Evolutionary conservation across 2,888 invertebrate genomes (phyloP).

Genomic region (Sminthurinus aureus): DNA sequence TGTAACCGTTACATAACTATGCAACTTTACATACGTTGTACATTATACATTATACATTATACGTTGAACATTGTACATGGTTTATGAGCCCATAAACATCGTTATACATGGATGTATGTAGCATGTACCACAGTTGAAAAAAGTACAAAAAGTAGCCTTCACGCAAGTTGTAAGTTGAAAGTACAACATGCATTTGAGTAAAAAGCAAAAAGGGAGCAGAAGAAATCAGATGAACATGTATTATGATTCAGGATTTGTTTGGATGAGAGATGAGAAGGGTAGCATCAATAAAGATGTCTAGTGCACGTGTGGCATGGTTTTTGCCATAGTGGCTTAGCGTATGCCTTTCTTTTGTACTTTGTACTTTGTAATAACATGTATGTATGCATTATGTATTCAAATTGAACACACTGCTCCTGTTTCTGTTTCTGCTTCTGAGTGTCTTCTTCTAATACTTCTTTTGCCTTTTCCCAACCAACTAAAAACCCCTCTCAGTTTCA

Average conservation of each 20-base stretch:
- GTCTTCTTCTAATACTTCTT: neutral
- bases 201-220: no score
- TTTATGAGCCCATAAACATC: no score
- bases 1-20: no score
- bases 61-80: no score
- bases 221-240: neutral
- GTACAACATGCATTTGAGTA: no score
- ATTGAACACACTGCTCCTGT: neutral
- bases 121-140: no score
- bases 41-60: no score
- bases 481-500: neutral
- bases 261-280: constrained; percentile 34
- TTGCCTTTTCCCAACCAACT: neutral
- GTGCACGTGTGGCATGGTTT: constrained; percentile 56
- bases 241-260: constrained; percentile 14
- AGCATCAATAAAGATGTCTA: constrained; percentile 60
- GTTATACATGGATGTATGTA: no score
- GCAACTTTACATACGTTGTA: no score
- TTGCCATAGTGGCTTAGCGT: neutral
- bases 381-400: no score
- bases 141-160: no score
- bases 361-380: neutral
- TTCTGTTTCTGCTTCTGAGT: neutral
- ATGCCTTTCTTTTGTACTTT: neutral
- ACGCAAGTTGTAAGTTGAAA: neutral